Evolutionary conservation across 2,888 invertebrate genomes (phyloP).

Genomic region (Drosophila anomelani): DNA sequence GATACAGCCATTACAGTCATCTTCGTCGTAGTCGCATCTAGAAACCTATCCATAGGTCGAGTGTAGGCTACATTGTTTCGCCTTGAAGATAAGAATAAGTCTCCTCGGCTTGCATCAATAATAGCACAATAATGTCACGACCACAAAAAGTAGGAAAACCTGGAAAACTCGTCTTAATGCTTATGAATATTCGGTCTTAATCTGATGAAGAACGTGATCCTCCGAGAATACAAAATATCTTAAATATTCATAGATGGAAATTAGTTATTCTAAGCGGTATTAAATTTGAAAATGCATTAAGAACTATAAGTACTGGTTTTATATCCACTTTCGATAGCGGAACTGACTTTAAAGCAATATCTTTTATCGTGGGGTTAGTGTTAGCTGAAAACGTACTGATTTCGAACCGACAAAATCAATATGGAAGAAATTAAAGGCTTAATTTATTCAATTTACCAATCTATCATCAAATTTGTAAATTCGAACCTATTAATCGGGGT

Average conservation of each 20-base stretch:
- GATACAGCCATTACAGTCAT: neutral
- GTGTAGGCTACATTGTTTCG: slow-evolving; percentile 1
- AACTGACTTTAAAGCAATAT: neutral
- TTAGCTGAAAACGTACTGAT: neutral
- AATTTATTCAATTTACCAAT: slow-evolving; percentile 7
- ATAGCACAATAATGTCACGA: neutral
- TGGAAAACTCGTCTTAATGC: slow-evolving; percentile 1
- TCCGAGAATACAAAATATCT: neutral
- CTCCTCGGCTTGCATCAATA: neutral
- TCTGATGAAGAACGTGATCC: neutral
- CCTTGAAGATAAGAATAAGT: neutral
- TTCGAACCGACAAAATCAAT: neutral
- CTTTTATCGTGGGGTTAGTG: neutral
- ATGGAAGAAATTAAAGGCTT: neutral
- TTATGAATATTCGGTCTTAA: slow-evolving; percentile 3
- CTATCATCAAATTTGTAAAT: neutral
- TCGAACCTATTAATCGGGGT: neutral
- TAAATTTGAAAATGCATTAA: neutral
- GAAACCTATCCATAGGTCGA: slow-evolving; percentile 13
- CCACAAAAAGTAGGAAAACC: neutral
- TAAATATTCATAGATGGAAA: slow-evolving; percentile 5
- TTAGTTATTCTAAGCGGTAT: neutral
- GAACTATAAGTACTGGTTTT: slow-evolving; percentile 1
- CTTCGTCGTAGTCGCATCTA: neutral
- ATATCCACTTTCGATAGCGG: neutral